Conservation (phyloP, 2,797 vertebrate species). For the Oreochromis grahami region DNA sequence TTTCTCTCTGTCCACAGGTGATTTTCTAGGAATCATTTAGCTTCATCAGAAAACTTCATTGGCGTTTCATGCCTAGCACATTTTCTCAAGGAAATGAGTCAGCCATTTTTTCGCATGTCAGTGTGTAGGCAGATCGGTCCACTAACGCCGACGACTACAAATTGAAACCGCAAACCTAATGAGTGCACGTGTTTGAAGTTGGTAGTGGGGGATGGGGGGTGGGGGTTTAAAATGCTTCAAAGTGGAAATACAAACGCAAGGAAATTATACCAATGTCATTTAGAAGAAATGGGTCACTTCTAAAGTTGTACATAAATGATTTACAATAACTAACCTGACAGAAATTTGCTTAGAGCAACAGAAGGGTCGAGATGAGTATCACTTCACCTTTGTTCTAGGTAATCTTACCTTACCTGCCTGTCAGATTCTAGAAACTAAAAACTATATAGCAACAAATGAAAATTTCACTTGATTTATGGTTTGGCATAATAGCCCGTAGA, state of each 20-base stretch:
- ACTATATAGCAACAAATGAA: background rate
- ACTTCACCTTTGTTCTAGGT: background rate
- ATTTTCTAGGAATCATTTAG: constrained; percentile 42
- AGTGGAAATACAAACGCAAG: constrained; percentile 21
- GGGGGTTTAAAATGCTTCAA: constrained; percentile 5
- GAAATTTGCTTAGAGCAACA: background rate
- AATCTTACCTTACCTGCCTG: background rate
- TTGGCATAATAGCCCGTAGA: background rate
- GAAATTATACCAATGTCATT: constrained; percentile 27
- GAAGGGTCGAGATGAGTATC: background rate
- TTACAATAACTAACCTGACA: constrained; percentile 37
- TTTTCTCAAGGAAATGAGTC: constrained; percentile 48
- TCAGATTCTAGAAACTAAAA: background rate
- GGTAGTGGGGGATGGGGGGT: background rate
- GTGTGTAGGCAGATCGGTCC: background rate
- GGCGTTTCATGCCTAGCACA: background rate
- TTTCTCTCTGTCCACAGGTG: background rate
- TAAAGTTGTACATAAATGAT: background rate
- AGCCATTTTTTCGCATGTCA: background rate
- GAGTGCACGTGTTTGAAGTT: constrained; percentile 27
- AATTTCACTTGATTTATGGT: background rate
- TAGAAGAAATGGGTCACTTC: constrained; percentile 54
- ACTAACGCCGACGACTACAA: background rate
- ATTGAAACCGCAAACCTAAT: constrained; percentile 29
- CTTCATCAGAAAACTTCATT: constrained; percentile 31